Evolutionary conservation across 2,797 vertebrate species (phyloP), one percentile per base, ranked within the genome.

Genomic region (Fratercula arctica): DNA sequence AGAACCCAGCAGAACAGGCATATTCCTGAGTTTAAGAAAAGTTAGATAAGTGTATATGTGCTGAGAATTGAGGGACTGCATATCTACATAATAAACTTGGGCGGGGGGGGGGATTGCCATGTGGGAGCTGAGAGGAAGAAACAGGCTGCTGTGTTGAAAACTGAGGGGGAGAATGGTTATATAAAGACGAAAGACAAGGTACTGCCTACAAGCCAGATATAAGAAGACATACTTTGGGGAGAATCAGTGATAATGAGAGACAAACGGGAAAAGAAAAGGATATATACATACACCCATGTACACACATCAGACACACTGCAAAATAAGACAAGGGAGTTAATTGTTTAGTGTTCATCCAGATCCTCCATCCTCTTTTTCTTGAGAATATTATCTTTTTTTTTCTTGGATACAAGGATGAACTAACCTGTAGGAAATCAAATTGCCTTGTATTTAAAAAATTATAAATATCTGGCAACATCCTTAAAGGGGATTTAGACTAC

Each of bases 81-180:
- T 20, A 37, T 48, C 51, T 60, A 1, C 37, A 37, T 20, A 78
- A 37, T 56, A 93, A 50, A 89, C 53, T 16, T 29, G 31, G 35
- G 37, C 5, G 3, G 67, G 5, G 21, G 5, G 21, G 21, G 46
- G 45, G 74, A 76, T 33, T 74, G 64, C 63, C 43, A 20, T 20
- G 75, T 92, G 63, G 86, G 33, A 90, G 84, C 70, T 85, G 75
- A 57, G 53, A 92, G 93, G 89, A 95, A 87, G 86, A 80, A 90
- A 70, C 78, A 85, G 85, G 56, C 60, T 87, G 78, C 87, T 89
- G 64, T 37, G 72, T 35, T 79, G 61, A 60, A 92, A 95, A 80
- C 78, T 83, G 90, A 93, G 93, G 89, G 82, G 60, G 68, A 92
- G 84, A 94, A 61, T 63, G 4, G 31, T 96, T 97, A 92, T 85